Base-by-base conservation (phyloP, 2,888 invertebrate species). In the Geotrupes spiniger region DNA sequence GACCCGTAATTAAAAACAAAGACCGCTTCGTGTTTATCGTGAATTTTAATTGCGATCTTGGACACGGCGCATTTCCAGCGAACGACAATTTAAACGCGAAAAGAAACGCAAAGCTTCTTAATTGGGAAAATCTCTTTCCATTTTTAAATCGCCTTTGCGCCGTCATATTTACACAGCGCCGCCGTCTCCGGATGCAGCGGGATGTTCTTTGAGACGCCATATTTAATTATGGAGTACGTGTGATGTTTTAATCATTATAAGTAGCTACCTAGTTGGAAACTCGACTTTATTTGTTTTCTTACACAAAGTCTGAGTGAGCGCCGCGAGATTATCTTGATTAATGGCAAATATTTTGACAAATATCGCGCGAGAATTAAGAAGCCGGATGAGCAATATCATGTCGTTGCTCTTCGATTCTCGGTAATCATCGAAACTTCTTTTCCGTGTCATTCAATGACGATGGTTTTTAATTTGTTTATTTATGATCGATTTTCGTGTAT, bases 301-400 rank as follows among this genome's bases (percentile, higher is more conserved):
- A 58, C 61, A 64, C 59, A 58, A 58, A 28, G 47, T 25, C 41
- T 62, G 62, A 63, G 63, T 60, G 64, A 64, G 60, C 63, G 62
- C 56, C 58, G 63, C 60, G 62, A 63, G 68, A 70, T 69, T 69
- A 69, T 66, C 69, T 66, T 70, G 71, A 71, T 71, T 71, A 70
- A 71, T 71, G 64, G 68, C 70, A 71, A 71, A 71, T 71, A 71
- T 71, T 70, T 69, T 71, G 69, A 68, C 67, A 69, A 69, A 70
- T 70, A 69, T 68, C 45, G 49, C 49, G 41, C 41, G 21, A 42
- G 42, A 50, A 50, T 50, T 50, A 46, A 46, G 49, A 50, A 50
- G 12, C 33, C 33, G n/a, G 33, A 33, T 33, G 33, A 33, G 33
- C 33, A 33, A 33, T 33, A 33, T 12, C 33, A 15, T 15, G 33